Conservation (phyloP, 2,797 vertebrate species). For the Spinus olivaceus region DNA sequence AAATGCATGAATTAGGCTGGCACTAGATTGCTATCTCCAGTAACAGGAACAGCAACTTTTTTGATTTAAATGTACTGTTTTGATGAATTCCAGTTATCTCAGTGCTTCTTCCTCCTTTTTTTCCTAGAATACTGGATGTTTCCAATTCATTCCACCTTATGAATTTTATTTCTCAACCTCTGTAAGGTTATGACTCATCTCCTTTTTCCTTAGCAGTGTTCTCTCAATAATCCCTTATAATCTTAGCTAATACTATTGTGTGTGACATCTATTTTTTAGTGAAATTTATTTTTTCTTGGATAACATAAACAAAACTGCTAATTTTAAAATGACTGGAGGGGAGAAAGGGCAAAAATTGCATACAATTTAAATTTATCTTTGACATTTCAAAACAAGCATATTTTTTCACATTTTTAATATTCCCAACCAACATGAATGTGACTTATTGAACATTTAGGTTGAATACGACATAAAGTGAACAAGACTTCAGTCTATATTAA, state of each 20-base stretch:
- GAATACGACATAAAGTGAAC: not conserved
- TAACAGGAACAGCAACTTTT: not conserved
- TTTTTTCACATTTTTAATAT: not conserved
- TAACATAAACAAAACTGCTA: not conserved
- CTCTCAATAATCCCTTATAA: not conserved
- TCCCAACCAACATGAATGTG: not conserved
- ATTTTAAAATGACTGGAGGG: not conserved
- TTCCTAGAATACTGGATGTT: not conserved
- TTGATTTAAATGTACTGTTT: not conserved
- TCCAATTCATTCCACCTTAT: not conserved
- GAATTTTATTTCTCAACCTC: not conserved
- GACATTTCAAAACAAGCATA: not conserved
- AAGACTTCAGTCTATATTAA: not conserved
- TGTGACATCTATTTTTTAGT: not conserved
- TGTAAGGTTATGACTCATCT: not conserved
- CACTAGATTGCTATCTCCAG: not conserved
- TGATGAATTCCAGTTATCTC: not conserved
- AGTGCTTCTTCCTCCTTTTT: not conserved
- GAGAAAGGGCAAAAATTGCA: not conserved
- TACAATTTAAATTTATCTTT: not conserved
- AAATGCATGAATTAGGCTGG: not conserved
- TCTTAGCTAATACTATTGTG: not conserved
- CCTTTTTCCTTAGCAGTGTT: not conserved
- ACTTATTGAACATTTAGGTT: not conserved
- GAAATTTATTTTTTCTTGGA: not conserved